Percentiles rank a stretch among this genome's conserved stretches.
Evolutionary conservation across 2,888 invertebrate species (phyloP).

Genomic region (Nephrocerus scutellatus): DNA sequence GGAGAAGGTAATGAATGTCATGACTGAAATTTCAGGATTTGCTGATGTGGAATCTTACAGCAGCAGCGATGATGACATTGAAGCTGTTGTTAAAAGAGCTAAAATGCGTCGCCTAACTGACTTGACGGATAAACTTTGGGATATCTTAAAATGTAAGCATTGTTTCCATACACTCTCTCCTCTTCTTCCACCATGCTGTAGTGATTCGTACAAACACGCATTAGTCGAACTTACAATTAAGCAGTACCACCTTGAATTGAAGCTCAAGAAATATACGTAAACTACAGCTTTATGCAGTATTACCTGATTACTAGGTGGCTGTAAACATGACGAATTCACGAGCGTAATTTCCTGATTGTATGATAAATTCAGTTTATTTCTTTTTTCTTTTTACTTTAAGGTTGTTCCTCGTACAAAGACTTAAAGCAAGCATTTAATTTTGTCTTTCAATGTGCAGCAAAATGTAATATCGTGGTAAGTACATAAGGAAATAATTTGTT

Average conservation of each 20-base stretch:
- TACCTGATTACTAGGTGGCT: too few species aligned
- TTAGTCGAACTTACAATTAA: neutral
- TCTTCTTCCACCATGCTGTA: too few species aligned
- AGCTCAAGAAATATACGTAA: too few species aligned
- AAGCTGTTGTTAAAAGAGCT: conserved; percentile 38
- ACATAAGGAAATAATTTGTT: too few species aligned
- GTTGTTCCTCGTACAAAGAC: conserved; percentile 41
- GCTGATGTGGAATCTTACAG: conserved; percentile 22
- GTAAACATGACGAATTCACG: too few species aligned
- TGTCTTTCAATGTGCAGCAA: conserved; percentile 43
- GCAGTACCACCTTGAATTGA: too few species aligned
- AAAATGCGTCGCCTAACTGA: conserved; percentile 34
- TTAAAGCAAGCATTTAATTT: conserved; percentile 40
- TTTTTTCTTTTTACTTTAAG: conserved; percentile 22
- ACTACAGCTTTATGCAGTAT: too few species aligned
- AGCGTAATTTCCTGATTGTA: too few species aligned
- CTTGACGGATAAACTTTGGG: conserved; percentile 45
- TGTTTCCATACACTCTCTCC: too few species aligned
- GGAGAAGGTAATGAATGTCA: conserved; percentile 34
- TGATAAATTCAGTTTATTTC: neutral
- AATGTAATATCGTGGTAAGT: conserved; percentile 44
- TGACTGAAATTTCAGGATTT: conserved; percentile 38
- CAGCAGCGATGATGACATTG: conserved; percentile 34
- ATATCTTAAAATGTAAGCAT: conserved; percentile 37
- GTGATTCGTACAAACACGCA: too few species aligned